A percentile compares a stretch with the other conserved stretches of the same genome.
These are phyloP conservation scores for Acrobasis suavella DNA, from an alignment of 2,888 invertebrate genomes.

Conservation along the genomic window DNA sequence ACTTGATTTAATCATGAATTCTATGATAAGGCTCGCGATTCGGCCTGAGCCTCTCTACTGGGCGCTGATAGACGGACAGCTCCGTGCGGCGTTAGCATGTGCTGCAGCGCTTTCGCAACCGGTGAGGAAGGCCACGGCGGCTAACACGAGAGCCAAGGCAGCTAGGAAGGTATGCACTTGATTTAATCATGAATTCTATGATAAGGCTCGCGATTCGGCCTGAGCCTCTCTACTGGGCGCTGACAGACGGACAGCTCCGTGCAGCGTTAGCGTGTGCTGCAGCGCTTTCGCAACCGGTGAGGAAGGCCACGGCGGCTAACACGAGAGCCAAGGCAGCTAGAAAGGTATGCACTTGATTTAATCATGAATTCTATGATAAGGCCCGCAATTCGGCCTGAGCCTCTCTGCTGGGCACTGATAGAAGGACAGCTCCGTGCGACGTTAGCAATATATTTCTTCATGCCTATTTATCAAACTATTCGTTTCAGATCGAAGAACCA, in stretches of 20 bases:
- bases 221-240: constrained; percentile 98
- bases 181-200: too few relatives aligned
- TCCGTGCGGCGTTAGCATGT: constrained; percentile 95
- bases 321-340: not conserved
- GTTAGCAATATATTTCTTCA: too few relatives aligned
- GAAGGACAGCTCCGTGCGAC: too few relatives aligned
- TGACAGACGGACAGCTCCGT: constrained; percentile 97
- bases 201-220: constrained; percentile 94
- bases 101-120: constrained; percentile 92
- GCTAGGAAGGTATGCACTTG: constrained; percentile 53
- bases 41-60: constrained; percentile 98
- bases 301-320: constrained; percentile 87
- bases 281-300: constrained; percentile 91
- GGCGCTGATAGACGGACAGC: constrained; percentile 97
- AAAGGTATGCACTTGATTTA: constrained; percentile 53
- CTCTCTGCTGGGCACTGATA: too few relatives aligned
- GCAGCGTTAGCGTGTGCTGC: constrained; percentile 95
- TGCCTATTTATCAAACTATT: too few relatives aligned
- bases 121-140: constrained; percentile 89
- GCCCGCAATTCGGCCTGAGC: too few relatives aligned
- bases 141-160: constrained; percentile 41
- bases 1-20: not conserved
- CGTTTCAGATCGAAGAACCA: constrained; percentile 65
- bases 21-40: constrained; percentile 91
- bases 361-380: too few relatives aligned